Conservation (phyloP, 2,797 vertebrate species). For the Phylloscopus collybita region DNA sequence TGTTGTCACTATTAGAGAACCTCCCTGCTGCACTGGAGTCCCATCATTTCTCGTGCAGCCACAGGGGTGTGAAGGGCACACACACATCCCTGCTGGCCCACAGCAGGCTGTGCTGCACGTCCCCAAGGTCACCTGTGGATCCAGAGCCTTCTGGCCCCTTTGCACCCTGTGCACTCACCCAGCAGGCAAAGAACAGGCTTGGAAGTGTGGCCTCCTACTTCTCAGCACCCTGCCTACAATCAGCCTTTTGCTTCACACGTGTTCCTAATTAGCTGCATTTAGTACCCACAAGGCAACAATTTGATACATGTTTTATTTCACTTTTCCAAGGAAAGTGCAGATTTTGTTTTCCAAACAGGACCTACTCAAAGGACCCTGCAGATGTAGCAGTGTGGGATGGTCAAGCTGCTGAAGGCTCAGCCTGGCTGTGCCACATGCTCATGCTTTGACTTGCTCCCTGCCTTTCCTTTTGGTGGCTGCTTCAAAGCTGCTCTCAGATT, state of each 20-base stretch:
- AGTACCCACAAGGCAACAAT: background rate
- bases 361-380: background rate
- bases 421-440: background rate
- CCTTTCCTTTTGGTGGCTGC: background rate
- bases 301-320: background rate
- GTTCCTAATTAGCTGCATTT: background rate
- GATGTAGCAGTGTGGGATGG: background rate
- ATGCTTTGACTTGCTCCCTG: background rate
- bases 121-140: background rate
- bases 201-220: background rate
- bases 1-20: background rate
- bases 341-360: slow-evolving; percentile 1
- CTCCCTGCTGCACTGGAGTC: background rate
- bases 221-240: background rate
- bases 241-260: background rate
- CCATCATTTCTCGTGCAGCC: background rate
- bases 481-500: background rate
- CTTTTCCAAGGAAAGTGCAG: background rate
- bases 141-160: background rate
- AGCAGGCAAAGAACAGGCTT: background rate
- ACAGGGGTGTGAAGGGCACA: rapidly evolving
- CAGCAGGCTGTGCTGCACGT: rapidly evolving
- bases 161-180: background rate
- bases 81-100: background rate
- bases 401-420: background rate